Base-by-base conservation (phyloP, 2,888 invertebrate species). In the Cylloceria caligata region DNA sequence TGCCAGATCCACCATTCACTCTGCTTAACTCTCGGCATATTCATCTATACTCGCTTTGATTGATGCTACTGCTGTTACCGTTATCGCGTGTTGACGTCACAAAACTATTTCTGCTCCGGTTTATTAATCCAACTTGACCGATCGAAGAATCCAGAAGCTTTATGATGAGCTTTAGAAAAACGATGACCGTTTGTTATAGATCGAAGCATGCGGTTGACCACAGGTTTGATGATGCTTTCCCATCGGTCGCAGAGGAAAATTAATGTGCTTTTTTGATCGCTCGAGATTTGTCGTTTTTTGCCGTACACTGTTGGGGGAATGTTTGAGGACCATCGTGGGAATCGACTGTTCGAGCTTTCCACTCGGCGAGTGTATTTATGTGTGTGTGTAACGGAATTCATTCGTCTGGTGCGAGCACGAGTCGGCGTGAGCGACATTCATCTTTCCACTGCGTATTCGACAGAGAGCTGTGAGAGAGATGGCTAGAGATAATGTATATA, bases 391-490 rank as follows among this genome's bases (percentile, higher is more conserved):
- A 80, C 79, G 80, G 72, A 80, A 83, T 83, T 83, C 83, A 83
- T 83, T 83, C 80, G 83, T 83, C 79, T 73, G 83, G 76, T 68
- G 64, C 57, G 55, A 73, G 74, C 24, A 30, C 60, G 34, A 72
- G 72, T 57, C 65, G 76, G 76, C 83, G 80, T 60, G 62, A 76
- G 88, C 88, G 89, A 89, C 90, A 90, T 90, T 89, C 89, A 89
- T 91, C 90, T 90, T 90, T 88, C 85, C 84, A 81, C 85, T 84
- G 84, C 86, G 87, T 86, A 88, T 88, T 86, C 87, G 83, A 81
- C 78, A 78, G 64, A 75, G 82, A 87, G 85, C 24, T 16, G 24
- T 6, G 34, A 36, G 21, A 21, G 49, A 55, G 47, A 55, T 27
- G 24, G 36, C 30, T 16, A 19, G 68, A 75, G 47, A 77, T 19